Base-by-base conservation (phyloP, 2,797 vertebrate species). In the Enteromius anoplus region DNA sequence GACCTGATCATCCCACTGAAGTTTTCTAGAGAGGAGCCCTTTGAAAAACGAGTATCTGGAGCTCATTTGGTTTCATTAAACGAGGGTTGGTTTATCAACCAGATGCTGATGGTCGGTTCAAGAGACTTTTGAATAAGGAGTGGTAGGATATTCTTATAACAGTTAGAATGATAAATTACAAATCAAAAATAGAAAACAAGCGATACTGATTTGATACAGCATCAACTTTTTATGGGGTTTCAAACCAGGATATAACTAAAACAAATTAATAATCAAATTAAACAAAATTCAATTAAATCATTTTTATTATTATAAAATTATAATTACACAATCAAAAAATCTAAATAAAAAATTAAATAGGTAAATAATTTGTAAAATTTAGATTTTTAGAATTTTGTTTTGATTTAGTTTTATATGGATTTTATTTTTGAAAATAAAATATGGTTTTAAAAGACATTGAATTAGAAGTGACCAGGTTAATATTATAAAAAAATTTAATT, bases 61-160 rank as follows among this genome's bases (percentile, higher is more conserved):
- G 42, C 58, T 51, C 26, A 47, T n/a, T 75, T 9, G 26, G 29
- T 55, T 42, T 68, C 47, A 75, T 66, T 55, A 55, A 75, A 82
- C 9, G 34, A 70, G 60, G 60, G 51, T 15, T 58, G 37, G 78
- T 58, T 70, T 32, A 21, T 62, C 45, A 78, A 51, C 15, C n/a
- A 60, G 75, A 34, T 51, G 45, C 23, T 2, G 5, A 47, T 47
- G 42, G 23, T 65, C 2, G 10, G 5, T 70, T 45, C 37, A 70
- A 69, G 34, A 47, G 11, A 47, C 6, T 15, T 23, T 45, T 34
- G 21, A 42, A 68, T 11, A 40, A 40, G 17, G 9, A 12, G 19
- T 40, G 32, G 19, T 0, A 12, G 9, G 1, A 37, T 40, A 40
- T 45, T 70, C 6, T 23, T 23, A 23, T n/a, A 60, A 60, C 0